Evolutionary conservation across 2,113 vertebrate species (phyloP).

Genomic region (Phrynocephalus versicolor): DNA sequence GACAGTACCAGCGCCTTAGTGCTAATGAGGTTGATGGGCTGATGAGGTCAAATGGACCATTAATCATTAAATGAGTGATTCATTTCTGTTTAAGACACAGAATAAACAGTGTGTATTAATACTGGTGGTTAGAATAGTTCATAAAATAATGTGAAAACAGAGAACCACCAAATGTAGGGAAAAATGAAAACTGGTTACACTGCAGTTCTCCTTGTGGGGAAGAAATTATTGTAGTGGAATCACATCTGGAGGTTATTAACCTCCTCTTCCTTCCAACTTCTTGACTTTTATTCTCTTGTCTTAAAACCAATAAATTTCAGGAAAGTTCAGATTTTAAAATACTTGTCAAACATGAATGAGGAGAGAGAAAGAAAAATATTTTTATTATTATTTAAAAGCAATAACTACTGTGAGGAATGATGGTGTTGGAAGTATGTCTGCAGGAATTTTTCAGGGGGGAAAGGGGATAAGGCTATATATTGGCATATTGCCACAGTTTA

Average conservation of each 20-base stretch:
- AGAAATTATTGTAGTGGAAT: neutral
- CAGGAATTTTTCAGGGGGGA: too few relatives aligned
- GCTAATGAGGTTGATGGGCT: neutral
- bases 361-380: neutral
- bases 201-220: neutral
- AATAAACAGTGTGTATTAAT: neutral
- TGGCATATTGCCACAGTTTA: too few relatives aligned
- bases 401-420: too few relatives aligned
- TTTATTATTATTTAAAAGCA: too few relatives aligned
- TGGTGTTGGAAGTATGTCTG: too few relatives aligned
- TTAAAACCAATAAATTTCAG: neutral
- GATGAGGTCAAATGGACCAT: neutral
- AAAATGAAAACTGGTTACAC: neutral
- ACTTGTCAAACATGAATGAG: neutral
- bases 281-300: neutral
- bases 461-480: too few relatives aligned
- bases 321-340: neutral
- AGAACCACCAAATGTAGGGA: too few relatives aligned
- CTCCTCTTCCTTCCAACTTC: neutral
- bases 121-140: neutral
- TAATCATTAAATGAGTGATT: neutral
- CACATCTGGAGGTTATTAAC: neutral
- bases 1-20: neutral
- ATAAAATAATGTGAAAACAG: neutral
- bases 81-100: neutral